A percentile compares a stretch with the other conserved stretches of the same genome.
Evolutionary conservation across 2,113 vertebrate species (phyloP).

Genomic region (Crotophaga sulcirostris): DNA sequence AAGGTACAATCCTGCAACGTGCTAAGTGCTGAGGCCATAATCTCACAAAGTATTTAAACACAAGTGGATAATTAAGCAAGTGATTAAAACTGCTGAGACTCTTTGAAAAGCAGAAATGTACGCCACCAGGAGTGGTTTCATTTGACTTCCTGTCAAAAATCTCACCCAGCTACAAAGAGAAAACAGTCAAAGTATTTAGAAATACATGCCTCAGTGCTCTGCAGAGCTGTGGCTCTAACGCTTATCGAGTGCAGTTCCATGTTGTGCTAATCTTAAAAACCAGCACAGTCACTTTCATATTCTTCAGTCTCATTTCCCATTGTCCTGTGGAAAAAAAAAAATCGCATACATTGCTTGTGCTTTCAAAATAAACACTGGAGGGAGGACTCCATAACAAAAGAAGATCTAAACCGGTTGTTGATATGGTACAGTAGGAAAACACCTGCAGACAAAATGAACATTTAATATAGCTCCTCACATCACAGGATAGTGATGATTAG

Average conservation of each 20-base stretch:
- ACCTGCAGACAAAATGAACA: constrained; percentile 52
- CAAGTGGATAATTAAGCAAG: constrained; percentile 27
- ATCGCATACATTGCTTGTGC: neutral
- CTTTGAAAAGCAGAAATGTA: constrained; percentile 50
- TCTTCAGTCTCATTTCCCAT: neutral
- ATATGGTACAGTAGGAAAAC: neutral
- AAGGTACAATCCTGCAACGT: neutral
- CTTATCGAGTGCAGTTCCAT: neutral
- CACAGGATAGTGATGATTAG: constrained; percentile 50
- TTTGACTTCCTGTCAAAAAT: constrained; percentile 51
- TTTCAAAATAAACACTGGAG: neutral
- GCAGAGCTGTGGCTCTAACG: neutral
- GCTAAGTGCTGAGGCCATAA: neutral
- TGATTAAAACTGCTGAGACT: constrained; percentile 47
- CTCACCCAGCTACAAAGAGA: constrained; percentile 22
- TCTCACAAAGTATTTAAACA: constrained; percentile 1
- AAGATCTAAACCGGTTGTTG: neutral
- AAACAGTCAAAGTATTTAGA: constrained; percentile 15
- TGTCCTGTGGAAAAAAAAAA: neutral
- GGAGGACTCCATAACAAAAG: neutral
- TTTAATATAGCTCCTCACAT: constrained; percentile 40
- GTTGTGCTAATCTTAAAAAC: constrained; percentile 37
- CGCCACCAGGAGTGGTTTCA: neutral
- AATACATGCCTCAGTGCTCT: constrained; percentile 26
- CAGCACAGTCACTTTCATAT: neutral